Base-by-base conservation (phyloP, 2,113 vertebrate species). In the Mobula birostris region DNA sequence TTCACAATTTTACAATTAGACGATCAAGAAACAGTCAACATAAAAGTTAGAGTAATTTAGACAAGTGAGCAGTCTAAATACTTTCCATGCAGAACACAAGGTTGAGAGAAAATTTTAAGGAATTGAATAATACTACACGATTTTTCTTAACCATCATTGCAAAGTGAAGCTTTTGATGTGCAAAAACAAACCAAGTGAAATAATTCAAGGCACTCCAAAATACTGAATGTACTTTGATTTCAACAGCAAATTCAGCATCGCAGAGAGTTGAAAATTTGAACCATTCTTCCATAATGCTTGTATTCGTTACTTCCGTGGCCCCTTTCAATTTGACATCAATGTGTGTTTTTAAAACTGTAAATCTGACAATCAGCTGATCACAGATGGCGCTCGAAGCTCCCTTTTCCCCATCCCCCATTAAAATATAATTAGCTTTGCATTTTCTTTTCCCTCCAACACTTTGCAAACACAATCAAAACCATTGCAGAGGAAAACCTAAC, bases 351-450 rank as follows among this genome's bases (percentile, higher is more conserved):
- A 48, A 92, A 92, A 92, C 68, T 68, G 68, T 92, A 72, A 92
- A 92, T 92, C 90, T 92, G 90, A 92, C 90, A 92, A 92, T 92
- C 90, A 92, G 90, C 90, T 92, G 90, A 92, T 92, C 61, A 72
- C 90, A 92, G 90, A 92, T 68, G 90, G 90, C 90, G 90, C 90
- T 92, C 63, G 68, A 40, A 92, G 40, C 36, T 40, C 90, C 24
- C 11, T 58, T 72, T 70, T 24, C 32, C 32, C 90, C 17, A 48
- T 7, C 32, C 27, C 82, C 78, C 24, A 88, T 63, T 11, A 91
- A 40, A 36, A 91, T 68, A 17, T 12, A 72, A 92, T 24, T 70
- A 68, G 36, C 90, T 40, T 40, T 48, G 32, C 90, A 40, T 72
- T 70, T 40, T 36, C 32, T 72, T 72, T 68, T 48, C 63, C 88